Base-by-base conservation (phyloP, 1,140 invertebrate genomes). In the honey bee (Apis mellifera) region DNA sequence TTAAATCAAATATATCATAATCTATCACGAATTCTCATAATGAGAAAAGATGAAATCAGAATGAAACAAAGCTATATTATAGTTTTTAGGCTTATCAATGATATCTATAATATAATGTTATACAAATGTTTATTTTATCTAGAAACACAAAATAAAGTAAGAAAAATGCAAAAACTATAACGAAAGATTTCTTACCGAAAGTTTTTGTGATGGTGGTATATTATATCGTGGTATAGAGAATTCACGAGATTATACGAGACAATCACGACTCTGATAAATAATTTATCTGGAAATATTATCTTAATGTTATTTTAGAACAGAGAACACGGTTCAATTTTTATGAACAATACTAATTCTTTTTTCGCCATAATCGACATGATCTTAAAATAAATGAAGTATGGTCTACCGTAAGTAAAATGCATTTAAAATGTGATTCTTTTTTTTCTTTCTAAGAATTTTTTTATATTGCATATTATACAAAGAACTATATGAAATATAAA, bases 241-340 rank as follows among this genome's bases (percentile, higher is more conserved):
- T 32, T 32, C 32, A 32, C 2, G 2, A 32, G 32, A 32, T 32
- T 3, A 32, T 32, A 3, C 2, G 2, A 32, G 32, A 32, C 2
- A 32, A 32, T 84, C 83, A 1, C 72, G 71, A 74, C 74, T 73
- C 87, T 85, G 88, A 92, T 92, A 91, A 92, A 92, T 92, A 92
- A 92, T 90, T 86, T 91, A 92, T 92, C 91, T 89, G 86, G 89
- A 90, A 92, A 92, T 92, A 92, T 91, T 92, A 92, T 92, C 90
- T 89, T 86, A 89, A 83, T 85, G 90, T 83, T 26, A 26, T 26
- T 26, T 26, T 32, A 84, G 77, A 86, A 76, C 85, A 87, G 85
- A 82, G 85, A 90, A 90, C 86, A 86, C 90, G 90, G 91, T 92
- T 90, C 86, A 92, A 89, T 92, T 92, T 88, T 81, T 91, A 86